Conservation (phyloP, 2,888 invertebrate species). For the Andrena dorsata region DNA sequence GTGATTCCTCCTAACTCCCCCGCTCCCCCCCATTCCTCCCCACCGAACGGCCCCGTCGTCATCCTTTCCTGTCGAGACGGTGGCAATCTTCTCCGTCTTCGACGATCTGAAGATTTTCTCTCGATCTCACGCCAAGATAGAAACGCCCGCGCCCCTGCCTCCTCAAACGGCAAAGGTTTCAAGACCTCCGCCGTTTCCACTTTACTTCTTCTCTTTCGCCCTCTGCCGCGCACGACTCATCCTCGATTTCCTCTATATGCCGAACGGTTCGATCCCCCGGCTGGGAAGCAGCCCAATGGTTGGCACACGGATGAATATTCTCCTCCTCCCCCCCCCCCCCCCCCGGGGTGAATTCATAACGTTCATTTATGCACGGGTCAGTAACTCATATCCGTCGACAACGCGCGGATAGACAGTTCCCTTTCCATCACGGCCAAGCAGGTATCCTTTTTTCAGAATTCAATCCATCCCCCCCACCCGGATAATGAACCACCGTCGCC, state of each 20-base stretch:
- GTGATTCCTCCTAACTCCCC: slow-evolving; percentile 20
- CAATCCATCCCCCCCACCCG: slow-evolving; percentile 5
- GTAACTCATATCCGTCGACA: slow-evolving; percentile 68
- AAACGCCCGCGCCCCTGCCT: slow-evolving; percentile 36
- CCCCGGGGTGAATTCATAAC: slow-evolving; percentile 76
- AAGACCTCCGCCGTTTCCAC: slow-evolving; percentile 43
- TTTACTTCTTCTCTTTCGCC: slow-evolving; percentile 39
- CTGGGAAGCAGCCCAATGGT: slow-evolving; percentile 34
- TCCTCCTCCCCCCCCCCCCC: slow-evolving; percentile 44
- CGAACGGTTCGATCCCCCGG: slow-evolving; percentile 58
- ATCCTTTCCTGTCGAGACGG: slow-evolving; percentile 63
- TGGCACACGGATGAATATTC: slow-evolving; percentile 68
- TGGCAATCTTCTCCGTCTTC: slow-evolving; percentile 70
- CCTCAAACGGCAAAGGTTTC: slow-evolving; percentile 38
- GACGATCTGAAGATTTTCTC: slow-evolving; percentile 73
- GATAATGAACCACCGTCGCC: slow-evolving; percentile 38
- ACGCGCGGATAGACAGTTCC: slow-evolving; percentile 6
- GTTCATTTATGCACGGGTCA: slow-evolving; percentile 75
- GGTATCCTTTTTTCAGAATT: slow-evolving; percentile 25
- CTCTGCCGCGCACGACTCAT: slow-evolving; percentile 53
- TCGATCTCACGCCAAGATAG: slow-evolving; percentile 72
- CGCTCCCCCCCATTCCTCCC: slow-evolving; percentile 3
- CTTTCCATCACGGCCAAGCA: background rate
- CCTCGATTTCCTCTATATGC: slow-evolving; percentile 71
- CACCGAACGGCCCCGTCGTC: slow-evolving; percentile 20